Conservation (phyloP, 2,888 invertebrate species). For the Latheticus oryzae region DNA sequence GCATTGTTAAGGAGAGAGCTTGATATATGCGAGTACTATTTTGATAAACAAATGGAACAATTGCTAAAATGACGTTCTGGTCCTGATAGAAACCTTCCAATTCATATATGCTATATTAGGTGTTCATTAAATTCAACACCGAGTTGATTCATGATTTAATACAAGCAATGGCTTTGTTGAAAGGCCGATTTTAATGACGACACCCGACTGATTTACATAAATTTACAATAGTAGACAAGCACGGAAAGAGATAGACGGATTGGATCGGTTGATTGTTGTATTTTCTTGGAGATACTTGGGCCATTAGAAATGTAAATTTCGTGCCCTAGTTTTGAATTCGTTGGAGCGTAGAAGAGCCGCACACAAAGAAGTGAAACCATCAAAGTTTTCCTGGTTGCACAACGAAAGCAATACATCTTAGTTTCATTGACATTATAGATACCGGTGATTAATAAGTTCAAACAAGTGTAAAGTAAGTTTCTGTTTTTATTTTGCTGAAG, state of each 20-base stretch:
- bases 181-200: conserved; percentile 48
- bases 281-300: conserved; percentile 38
- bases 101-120: conserved; percentile 36
- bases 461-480: no score
- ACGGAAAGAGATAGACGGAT: conserved; percentile 14
- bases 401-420: conserved; percentile 1
- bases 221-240: conserved; percentile 41
- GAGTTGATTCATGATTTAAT: conserved; percentile 34
- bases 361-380: conserved; percentile 24
- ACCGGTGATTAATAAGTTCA: no score
- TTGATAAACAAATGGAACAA: conserved; percentile 49
- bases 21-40: conserved; percentile 21
- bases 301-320: conserved; percentile 49
- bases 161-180: conserved; percentile 29
- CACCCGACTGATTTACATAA: conserved; percentile 50
- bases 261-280: conserved; percentile 27
- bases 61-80: conserved; percentile 46
- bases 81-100: conserved; percentile 46
- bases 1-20: conserved; percentile 42
- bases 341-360: conserved; percentile 25
- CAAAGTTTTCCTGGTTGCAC: conserved; percentile 10
- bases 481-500: no score
- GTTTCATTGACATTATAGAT: no score
- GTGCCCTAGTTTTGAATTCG: conserved; percentile 46
- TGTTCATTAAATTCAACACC: conserved; percentile 39